A percentile compares a stretch with the other conserved stretches of the same genome.
These are phyloP conservation scores for Drosophila takahashii DNA, from an alignment of 1,140 invertebrate genomes.

Conservation along the genomic window DNA sequence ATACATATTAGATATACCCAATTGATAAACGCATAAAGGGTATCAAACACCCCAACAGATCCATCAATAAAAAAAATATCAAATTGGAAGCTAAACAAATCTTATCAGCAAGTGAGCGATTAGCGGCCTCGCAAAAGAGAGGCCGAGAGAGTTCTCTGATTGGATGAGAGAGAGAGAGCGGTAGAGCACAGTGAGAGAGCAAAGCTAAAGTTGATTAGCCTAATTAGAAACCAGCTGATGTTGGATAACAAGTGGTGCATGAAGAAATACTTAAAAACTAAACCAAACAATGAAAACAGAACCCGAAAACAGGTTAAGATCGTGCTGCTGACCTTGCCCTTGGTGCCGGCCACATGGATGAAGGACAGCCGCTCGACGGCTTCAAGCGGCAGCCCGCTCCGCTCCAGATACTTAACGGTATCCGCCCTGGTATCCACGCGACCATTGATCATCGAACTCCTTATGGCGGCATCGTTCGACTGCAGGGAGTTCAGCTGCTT, in stretches of 20 bases:
- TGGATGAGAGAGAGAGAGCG: neutral
- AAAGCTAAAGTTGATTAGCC: neutral
- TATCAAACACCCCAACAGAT: conserved; percentile 27
- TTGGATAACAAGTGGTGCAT: conserved; percentile 1
- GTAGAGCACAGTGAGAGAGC: neutral
- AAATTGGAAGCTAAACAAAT: conserved; percentile 41
- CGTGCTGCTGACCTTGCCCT: conserved; percentile 90
- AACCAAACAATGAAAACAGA: neutral
- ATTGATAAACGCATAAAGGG: neutral
- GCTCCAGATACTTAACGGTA: conserved; percentile 87
- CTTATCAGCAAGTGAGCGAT: conserved; percentile 45
- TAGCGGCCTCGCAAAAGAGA: neutral
- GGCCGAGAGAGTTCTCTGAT: neutral
- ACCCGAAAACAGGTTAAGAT: conserved; percentile 13
- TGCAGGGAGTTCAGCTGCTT: conserved; percentile 89
- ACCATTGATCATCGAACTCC: conserved; percentile 84
- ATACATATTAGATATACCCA: too few relatives aligned
- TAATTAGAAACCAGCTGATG: conserved; percentile 6
- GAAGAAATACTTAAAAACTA: neutral
- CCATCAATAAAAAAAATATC: conserved; percentile 36
- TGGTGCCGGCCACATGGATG: conserved; percentile 98
- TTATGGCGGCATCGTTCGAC: conserved; percentile 88
- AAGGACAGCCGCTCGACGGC: conserved; percentile 90
- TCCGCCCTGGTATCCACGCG: conserved; percentile 79
- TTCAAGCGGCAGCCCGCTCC: conserved; percentile 88